Conservation (phyloP, 2,797 vertebrate genomes). For the Chromobotia macracanthus region DNA sequence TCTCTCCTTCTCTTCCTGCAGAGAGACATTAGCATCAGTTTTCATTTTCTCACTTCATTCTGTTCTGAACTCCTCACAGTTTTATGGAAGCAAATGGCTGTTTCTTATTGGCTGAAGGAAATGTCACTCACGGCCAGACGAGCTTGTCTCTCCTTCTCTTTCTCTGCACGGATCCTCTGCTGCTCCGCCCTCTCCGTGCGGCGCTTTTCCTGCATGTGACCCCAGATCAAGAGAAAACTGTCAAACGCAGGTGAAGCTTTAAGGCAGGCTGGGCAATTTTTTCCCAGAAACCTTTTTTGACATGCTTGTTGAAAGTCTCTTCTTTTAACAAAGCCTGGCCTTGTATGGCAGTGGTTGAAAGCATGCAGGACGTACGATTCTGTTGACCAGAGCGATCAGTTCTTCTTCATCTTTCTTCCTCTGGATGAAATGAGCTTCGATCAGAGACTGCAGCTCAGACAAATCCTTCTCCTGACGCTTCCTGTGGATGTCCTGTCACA, state of each 20-base stretch:
- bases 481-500: constrained; percentile 76
- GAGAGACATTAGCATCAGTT: neutral
- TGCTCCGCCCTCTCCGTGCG: constrained; percentile 77
- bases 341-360: neutral
- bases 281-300: neutral
- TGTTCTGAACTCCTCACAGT: neutral
- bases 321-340: neutral
- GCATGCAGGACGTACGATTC: constrained; percentile 71
- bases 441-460: constrained; percentile 75
- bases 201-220: constrained; percentile 73
- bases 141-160: constrained; percentile 74
- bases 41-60: neutral
- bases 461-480: constrained; percentile 78
- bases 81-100: neutral
- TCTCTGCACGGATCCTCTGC: constrained; percentile 73
- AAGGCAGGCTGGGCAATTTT: neutral
- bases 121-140: constrained; percentile 72
- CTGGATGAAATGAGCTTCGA: constrained; percentile 77
- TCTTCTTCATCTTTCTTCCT: constrained; percentile 78
- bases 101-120: neutral
- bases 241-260: neutral
- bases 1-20: constrained; percentile 78
- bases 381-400: constrained; percentile 74
- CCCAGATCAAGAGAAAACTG: constrained; percentile 11
- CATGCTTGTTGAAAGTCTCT: too few species aligned